Evolutionary conservation across 1,140 invertebrate genomes (phyloP).

Genomic region (Maconellicoccus hirsutus): DNA sequence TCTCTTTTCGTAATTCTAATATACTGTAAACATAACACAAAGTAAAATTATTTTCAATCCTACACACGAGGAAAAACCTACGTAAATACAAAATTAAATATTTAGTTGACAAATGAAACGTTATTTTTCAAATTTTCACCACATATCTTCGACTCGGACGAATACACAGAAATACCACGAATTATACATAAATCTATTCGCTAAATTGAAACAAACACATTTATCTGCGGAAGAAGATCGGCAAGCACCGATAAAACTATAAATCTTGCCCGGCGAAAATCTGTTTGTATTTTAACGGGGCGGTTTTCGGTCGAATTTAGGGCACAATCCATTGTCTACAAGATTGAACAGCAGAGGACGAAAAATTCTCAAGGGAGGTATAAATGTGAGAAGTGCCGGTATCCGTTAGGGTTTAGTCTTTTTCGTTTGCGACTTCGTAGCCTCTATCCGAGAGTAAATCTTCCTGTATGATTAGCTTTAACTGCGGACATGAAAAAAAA

Average conservation of each 20-base stretch:
- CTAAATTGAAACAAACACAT: not conserved
- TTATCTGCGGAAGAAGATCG: slow-evolving; percentile 16
- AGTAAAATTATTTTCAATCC: slow-evolving; percentile 12
- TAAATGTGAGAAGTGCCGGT: slow-evolving; percentile 20
- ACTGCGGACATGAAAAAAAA: slow-evolving; percentile 19
- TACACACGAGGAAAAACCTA: not conserved
- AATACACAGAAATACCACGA: too few relatives aligned
- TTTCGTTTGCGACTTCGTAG: not conserved
- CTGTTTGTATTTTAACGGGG: slow-evolving; percentile 14
- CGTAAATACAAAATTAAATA: too few relatives aligned
- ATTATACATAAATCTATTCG: slow-evolving; percentile 14
- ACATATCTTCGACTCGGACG: not conserved
- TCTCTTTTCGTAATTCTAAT: slow-evolving; percentile 90
- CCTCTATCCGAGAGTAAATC: not conserved
- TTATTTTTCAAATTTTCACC: too few relatives aligned
- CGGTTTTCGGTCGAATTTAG: slow-evolving; percentile 15
- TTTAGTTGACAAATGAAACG: too few relatives aligned
- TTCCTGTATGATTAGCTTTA: slow-evolving; percentile 20
- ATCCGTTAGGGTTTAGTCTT: not conserved
- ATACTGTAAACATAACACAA: slow-evolving; percentile 58
- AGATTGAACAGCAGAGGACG: slow-evolving; percentile 12
- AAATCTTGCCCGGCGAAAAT: slow-evolving; percentile 18
- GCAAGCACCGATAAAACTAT: not conserved
- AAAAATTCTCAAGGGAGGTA: slow-evolving; percentile 14
- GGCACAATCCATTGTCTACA: slow-evolving; percentile 19